Evolutionary conservation across 2,888 invertebrate species (phyloP), one percentile per base, ranked within the genome.

Genomic region (Lypha dubia): DNA sequence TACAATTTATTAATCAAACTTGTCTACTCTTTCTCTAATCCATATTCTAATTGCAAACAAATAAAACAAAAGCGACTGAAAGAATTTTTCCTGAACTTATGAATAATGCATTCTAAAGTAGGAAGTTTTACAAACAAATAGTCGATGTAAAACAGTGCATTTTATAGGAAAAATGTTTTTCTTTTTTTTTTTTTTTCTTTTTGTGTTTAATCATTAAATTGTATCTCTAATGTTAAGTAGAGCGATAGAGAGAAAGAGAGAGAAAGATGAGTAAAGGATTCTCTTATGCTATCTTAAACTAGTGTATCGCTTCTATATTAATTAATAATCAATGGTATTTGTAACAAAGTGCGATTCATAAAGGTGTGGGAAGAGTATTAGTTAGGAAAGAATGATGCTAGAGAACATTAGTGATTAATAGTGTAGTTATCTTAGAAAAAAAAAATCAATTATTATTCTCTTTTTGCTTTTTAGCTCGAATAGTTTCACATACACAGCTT

Each of bases 41-140:
- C 32, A 60, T 73, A 58, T 73, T 53, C 63, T n/a, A 46, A 56
- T 20, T 38, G 44, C 51, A 41, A n/a, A 46, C 11, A 17, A 67
- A 62, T 35, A 44, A 53, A 51, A 67, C 22, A 58, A 73, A 79
- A 73, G 8, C 20, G 0, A 38, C 65, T 41, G 13, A 13, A 68
- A 73, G 20, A 56, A 32, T 62, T 13, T 17, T 58, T 53, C 15
- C 46, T 62, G 13, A 62, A 56, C 44, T 60, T 20, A 82, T 83
- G 77, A 77, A 82, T 83, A 83, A 73, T 77, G 71, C 56, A 77
- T 28, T 15, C 17, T n/a, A n/a, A n/a, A n/a, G n/a, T n/a, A n/a
- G n/a, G 7, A 58, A 58, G 58, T 28, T 60, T 51, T 17, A n/a
- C 22, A 32, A 67, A 41, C 60, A 63, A 49, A 67, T 62, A 62